These are phyloP conservation scores for Cairina moschata DNA, from an alignment of 2,113 vertebrate genomes.

Conservation along the genomic window DNA sequence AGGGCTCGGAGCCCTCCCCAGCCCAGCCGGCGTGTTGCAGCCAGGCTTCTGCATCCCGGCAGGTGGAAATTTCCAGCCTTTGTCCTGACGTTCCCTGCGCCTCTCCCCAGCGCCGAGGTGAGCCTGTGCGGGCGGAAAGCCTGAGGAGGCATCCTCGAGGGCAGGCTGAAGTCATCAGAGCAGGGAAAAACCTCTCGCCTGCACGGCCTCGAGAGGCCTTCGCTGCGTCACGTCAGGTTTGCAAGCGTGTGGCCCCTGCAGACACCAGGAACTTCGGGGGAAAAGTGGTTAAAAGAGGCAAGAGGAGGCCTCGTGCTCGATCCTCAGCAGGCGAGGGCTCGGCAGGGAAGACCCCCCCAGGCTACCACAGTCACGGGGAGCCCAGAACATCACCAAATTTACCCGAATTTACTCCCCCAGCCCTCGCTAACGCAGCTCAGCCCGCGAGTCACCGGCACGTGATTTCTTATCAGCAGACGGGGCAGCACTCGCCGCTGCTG, in stretches of 20 bases:
- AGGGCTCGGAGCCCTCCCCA: neutral
- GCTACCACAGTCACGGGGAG: neutral
- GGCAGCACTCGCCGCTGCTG: conserved; percentile 15
- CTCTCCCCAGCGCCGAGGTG: neutral
- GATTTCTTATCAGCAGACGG: conserved; percentile 65
- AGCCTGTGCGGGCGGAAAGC: conserved; percentile 33
- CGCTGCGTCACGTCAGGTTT: neutral
- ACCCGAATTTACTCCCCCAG: neutral
- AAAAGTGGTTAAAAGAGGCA: neutral
- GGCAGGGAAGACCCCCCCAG: neutral
- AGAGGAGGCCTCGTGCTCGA: neutral
- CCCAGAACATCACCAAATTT: neutral
- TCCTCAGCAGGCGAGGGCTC: neutral
- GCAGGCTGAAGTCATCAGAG: neutral
- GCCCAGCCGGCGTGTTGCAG: neutral
- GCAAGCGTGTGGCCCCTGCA: neutral
- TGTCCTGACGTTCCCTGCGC: neutral
- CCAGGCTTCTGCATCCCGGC: neutral
- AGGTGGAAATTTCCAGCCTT: conserved; percentile 42
- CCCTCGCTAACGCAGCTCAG: neutral
- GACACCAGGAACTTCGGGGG: neutral
- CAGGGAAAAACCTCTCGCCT: neutral
- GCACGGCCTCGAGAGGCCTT: neutral
- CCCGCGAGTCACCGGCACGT: conserved; percentile 49
- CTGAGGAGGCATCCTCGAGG: conserved; percentile 43